A percentile compares a stretch with the other conserved stretches of the same genome.
Evolutionary conservation across 2,797 vertebrate genomes (phyloP).

Genomic region (Syngnathus rostellatus): DNA sequence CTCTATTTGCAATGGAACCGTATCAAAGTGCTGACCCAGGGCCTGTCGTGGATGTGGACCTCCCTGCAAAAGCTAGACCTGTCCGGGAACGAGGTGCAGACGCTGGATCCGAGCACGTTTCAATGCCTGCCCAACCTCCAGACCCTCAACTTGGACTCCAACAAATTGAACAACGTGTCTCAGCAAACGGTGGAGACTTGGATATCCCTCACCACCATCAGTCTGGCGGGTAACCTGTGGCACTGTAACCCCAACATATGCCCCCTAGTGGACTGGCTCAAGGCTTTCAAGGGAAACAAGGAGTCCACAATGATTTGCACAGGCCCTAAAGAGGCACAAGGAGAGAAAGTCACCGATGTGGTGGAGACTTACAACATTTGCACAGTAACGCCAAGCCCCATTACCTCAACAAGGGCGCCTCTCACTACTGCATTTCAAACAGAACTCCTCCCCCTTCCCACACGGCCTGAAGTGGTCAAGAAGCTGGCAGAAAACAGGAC

Average conservation of each 20-base stretch:
- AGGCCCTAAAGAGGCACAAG: constrained; percentile 87
- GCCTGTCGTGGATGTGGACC: constrained; percentile 93
- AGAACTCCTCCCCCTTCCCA: constrained; percentile 68
- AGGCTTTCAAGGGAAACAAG: constrained; percentile 90
- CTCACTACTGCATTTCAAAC: constrained; percentile 67
- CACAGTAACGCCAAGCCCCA: constrained; percentile 70
- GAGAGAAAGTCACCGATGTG: constrained; percentile 87
- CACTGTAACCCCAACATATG: constrained; percentile 90
- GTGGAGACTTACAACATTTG: constrained; percentile 87
- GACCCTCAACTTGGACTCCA: constrained; percentile 94
- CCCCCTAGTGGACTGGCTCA: constrained; percentile 87
- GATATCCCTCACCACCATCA: constrained; percentile 94
- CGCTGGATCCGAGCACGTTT: constrained; percentile 82
- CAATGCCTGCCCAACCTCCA: constrained; percentile 93
- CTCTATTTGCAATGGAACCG: constrained; percentile 97
- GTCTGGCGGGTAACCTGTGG: constrained; percentile 92
- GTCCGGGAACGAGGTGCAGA: constrained; percentile 89
- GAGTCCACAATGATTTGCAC: constrained; percentile 92
- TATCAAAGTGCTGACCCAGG: constrained; percentile 84
- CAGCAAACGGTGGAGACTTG: constrained; percentile 85
- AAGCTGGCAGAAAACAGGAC: constrained; percentile 50
- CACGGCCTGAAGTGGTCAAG: constrained; percentile 66
- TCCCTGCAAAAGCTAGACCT: constrained; percentile 96
- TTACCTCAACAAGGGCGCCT: constrained; percentile 70
- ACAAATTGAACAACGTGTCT: constrained; percentile 91